Evolutionary conservation across 2,113 vertebrate genomes (phyloP).

Genomic region (Gymnorhina tibicen): DNA sequence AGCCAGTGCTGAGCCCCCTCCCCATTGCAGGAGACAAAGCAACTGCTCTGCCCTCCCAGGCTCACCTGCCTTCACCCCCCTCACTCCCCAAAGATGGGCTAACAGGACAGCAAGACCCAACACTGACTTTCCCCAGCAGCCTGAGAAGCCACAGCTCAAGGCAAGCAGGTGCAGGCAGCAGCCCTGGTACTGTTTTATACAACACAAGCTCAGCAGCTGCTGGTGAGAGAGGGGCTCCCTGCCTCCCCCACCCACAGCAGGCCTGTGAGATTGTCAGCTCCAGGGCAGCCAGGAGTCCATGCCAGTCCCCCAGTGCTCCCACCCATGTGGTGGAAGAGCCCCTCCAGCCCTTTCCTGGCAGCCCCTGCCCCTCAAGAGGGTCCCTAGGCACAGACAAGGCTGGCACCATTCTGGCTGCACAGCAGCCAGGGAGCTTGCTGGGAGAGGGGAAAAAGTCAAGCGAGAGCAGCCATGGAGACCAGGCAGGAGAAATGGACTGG

Average conservation of each 20-base stretch:
- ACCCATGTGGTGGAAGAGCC: not conserved
- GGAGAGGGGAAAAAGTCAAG: not conserved
- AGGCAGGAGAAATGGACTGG: not conserved
- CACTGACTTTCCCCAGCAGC: not conserved
- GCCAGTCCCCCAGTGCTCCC: not conserved
- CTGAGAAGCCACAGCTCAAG: constrained; percentile 20
- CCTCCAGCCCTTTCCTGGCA: not conserved
- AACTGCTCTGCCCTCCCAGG: not conserved
- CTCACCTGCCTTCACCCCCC: not conserved
- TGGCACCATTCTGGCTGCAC: constrained; percentile 27
- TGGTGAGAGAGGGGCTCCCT: not conserved
- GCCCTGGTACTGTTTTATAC: not conserved
- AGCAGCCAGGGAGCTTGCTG: constrained; percentile 40
- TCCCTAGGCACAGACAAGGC: not conserved
- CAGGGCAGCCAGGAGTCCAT: not conserved
- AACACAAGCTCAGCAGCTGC: not conserved
- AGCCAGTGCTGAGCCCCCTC: not conserved
- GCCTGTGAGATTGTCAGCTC: not conserved
- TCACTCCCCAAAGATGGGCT: not conserved
- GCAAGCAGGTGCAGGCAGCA: constrained; percentile 6
- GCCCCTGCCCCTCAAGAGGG: not conserved
- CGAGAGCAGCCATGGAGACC: not conserved
- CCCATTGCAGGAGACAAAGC: not conserved
- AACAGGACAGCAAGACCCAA: not conserved
- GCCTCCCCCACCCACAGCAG: not conserved